Evolutionary conservation across 2,888 invertebrate genomes (phyloP).

Genomic region (Leucania comma): DNA sequence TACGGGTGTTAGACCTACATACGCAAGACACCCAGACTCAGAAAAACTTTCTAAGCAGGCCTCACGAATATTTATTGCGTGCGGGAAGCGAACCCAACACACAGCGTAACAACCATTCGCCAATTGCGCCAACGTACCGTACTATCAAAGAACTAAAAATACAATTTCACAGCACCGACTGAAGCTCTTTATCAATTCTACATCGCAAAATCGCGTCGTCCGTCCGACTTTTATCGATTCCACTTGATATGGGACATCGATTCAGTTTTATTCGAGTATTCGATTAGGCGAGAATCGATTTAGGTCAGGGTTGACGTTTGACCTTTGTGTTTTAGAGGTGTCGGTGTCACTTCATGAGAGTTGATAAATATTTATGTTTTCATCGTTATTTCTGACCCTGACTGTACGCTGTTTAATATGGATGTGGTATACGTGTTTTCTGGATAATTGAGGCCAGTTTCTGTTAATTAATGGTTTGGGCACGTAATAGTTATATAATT

Average conservation of each 20-base stretch:
- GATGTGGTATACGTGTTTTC: background rate
- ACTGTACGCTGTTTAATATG: conserved; percentile 23
- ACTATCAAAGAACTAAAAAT: conserved; percentile 23
- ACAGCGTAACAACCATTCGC: too few species aligned
- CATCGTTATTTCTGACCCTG: conserved; percentile 39
- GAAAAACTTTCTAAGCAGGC: background rate
- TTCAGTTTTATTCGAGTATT: conserved; percentile 59
- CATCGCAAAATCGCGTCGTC: conserved; percentile 54
- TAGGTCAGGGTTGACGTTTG: conserved; percentile 57
- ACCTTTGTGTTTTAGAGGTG: conserved; percentile 50
- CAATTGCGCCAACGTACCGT: background rate
- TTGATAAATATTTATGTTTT: conserved; percentile 46
- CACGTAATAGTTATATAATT: background rate
- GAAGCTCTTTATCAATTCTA: conserved; percentile 47
- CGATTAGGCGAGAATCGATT: conserved; percentile 58
- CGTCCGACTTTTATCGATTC: conserved; percentile 58
- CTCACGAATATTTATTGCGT: background rate
- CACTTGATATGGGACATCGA: conserved; percentile 60
- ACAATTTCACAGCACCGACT: conserved; percentile 19
- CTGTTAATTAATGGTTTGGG: background rate
- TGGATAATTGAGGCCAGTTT: conserved; percentile 1
- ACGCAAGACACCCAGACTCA: background rate
- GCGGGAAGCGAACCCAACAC: background rate
- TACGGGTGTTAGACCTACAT: too few species aligned
- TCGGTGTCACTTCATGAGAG: conserved; percentile 45